A percentile compares a stretch with the other conserved stretches of the same genome.
Conservation (phyloP, 2,113 vertebrate genomes). For the Eptesicus fuscus region DNA sequence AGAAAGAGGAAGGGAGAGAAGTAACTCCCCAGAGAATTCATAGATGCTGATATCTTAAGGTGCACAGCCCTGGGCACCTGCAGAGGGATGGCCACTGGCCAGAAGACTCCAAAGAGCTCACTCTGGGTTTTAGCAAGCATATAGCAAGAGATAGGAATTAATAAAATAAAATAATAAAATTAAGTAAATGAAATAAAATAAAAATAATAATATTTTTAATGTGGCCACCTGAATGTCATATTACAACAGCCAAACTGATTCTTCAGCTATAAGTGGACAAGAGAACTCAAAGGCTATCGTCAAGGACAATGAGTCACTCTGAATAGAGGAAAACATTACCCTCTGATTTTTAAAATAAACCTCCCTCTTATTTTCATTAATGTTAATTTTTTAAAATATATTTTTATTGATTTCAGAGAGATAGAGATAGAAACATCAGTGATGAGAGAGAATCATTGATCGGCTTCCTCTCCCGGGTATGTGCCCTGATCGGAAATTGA, state of each 20-base stretch:
- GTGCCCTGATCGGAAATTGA: too few species aligned
- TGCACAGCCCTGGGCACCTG: not conserved
- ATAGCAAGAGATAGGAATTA: not conserved
- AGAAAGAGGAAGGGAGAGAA: not conserved
- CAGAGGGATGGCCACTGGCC: not conserved
- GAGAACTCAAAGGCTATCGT: not conserved
- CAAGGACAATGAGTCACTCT: not conserved
- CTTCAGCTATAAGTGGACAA: not conserved
- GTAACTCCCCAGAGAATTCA: not conserved
- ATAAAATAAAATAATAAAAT: not conserved
- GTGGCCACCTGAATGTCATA: not conserved
- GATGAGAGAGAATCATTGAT: too few species aligned
- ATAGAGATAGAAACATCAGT: too few species aligned
- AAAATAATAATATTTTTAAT: not conserved
- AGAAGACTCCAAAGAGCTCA: not conserved
- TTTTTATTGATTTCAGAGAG: too few species aligned
- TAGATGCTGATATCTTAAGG: not conserved
- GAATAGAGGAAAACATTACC: not conserved
- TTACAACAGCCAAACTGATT: not conserved
- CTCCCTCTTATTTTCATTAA: not conserved
- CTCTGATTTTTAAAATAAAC: not conserved
- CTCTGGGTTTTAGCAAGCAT: not conserved
- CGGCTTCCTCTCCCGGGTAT: too few species aligned
- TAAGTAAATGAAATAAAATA: too few species aligned
- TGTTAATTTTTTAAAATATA: not conserved